Evolutionary conservation across 1,140 invertebrate genomes (phyloP).

Genomic region (Cydia amplana): DNA sequence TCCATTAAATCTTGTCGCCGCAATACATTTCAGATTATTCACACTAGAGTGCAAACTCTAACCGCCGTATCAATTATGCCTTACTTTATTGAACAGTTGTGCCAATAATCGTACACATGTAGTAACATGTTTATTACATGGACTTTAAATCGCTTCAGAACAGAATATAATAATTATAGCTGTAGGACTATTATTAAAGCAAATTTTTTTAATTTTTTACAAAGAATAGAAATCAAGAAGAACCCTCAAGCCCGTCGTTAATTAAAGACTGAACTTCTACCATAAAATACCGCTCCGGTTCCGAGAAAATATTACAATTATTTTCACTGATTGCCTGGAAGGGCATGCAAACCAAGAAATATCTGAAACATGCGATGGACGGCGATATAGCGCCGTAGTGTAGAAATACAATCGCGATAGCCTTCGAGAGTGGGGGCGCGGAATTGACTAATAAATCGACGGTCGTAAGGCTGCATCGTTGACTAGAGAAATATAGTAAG

Average conservation of each 20-base stretch:
- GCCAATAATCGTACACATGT: conserved; percentile 12
- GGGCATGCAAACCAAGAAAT: conserved; percentile 1
- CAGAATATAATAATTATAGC: background rate
- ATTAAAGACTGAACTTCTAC: conserved; percentile 46
- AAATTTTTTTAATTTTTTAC: too few species aligned
- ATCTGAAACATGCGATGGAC: conserved; percentile 8
- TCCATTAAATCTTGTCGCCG: conserved; percentile 24
- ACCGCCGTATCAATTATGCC: conserved; percentile 27
- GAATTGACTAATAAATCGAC: conserved; percentile 29
- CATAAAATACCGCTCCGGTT: conserved; percentile 17
- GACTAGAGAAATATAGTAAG: too few species aligned
- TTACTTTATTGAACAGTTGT: conserved; percentile 22
- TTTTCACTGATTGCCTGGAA: conserved; percentile 2
- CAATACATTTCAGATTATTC: conserved; percentile 33
- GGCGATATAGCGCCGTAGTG: conserved; percentile 12
- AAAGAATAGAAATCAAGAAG: conserved; percentile 58
- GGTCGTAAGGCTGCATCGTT: conserved; percentile 7
- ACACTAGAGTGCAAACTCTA: conserved; percentile 3
- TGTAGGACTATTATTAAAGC: conserved; percentile 47
- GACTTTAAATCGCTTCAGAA: background rate
- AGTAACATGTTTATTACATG: conserved; percentile 4
- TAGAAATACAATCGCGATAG: conserved; percentile 26
- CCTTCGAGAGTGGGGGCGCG: conserved; percentile 26
- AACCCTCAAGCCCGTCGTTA: conserved; percentile 38
- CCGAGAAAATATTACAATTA: conserved; percentile 6